phyloP scores from a whole-genome alignment of 2,888 invertebrate genomes.

The Leptopterna dolabrata region DNA sequence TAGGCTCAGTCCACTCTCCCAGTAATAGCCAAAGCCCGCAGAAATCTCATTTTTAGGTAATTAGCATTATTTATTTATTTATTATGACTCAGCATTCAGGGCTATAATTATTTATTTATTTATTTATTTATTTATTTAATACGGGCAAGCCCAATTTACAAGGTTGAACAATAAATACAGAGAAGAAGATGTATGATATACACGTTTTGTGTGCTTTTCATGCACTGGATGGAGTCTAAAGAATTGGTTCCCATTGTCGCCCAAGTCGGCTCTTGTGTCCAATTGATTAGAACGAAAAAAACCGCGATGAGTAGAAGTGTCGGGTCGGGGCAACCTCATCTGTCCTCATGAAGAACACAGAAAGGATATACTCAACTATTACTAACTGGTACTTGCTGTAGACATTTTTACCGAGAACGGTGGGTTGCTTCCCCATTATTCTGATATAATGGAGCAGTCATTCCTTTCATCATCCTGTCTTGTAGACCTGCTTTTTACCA shows the following conservation, averaged over 20 bases:
- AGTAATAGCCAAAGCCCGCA: no score
- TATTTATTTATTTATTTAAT: no score
- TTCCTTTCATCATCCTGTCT: background rate
- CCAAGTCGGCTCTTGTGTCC: slow-evolving; percentile 15
- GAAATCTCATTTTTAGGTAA: no score
- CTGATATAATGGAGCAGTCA: slow-evolving; percentile 6
- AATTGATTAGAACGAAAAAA: background rate
- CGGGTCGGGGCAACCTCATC: background rate
- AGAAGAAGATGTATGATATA: no score
- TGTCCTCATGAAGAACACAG: background rate
- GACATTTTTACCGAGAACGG: background rate
- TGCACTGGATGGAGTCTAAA: background rate
- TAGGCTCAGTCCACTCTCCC: no score
- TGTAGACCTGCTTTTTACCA: background rate
- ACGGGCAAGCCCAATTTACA: no score
- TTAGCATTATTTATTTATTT: no score
- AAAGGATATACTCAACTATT: background rate
- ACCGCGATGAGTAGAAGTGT: background rate
- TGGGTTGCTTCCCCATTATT: background rate
- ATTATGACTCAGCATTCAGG: no score
- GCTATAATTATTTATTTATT: no score
- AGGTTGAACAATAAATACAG: no score
- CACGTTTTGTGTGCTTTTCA: background rate
- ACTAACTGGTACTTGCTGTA: background rate
- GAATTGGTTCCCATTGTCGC: background rate